Base-by-base conservation (phyloP, 1,140 invertebrate species). In the Papilio dardanus region DNA sequence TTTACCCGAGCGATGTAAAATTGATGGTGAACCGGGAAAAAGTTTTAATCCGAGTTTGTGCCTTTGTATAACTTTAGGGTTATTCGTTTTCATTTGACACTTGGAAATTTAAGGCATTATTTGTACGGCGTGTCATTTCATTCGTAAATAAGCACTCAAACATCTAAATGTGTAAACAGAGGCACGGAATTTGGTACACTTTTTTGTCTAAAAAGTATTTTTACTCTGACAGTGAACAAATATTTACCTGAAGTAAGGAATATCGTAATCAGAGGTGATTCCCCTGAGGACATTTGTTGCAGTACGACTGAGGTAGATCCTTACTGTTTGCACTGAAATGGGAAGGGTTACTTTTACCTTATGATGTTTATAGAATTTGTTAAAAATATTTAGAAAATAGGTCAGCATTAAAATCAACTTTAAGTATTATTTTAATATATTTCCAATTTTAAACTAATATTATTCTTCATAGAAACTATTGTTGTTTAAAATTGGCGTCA, bases 1-100 rank as follows among this genome's bases (percentile, higher is more conserved):
- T 54, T 21, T 54, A 21, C 19, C 50, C 50, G 50, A 7, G 19
- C 50, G 50, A 54, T 54, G 50, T 54, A 54, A 54, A 54, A 54
- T 54, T 54, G 19, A 24, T 24, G 7, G 50, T 24, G 19, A 2
- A 12, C 21, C 21, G 19, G 21, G 19, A 54, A 54, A 54, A 7
- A 46, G 5, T 21, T 21, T 54, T 42, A 42, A 42, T 42, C 40
- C n/a, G 42, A 46, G n/a, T 46, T 46, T n/a, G 42, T 46, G 6
- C 50, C 21, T 54, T 2, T 24, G 8, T 54, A 54, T 21, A 12
- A 24, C 50, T 54, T 54, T 24, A 24, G 50, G 21, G 21, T 54
- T 19, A 21, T 21, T 50, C 19, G 46, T 50, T 54, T 54, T 24
- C 21, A 54, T 24, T 24, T 24, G 21, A 2, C 50, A 24, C 8